Evolutionary conservation across 2,113 vertebrate genomes (phyloP).

Genomic region (Perca fluviatilis): DNA sequence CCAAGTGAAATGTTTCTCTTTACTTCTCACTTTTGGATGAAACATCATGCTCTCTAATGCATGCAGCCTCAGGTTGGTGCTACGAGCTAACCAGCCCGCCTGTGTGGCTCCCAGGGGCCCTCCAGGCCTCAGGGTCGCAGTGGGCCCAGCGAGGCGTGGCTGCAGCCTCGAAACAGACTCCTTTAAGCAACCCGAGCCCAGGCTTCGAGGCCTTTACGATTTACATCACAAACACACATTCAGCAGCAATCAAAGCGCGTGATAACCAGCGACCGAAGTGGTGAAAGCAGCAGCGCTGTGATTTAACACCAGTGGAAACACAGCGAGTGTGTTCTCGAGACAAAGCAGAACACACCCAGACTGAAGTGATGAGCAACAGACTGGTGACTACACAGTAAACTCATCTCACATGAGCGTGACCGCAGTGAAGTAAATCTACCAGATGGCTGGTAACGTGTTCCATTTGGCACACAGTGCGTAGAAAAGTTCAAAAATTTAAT

Average conservation of each 20-base stretch:
- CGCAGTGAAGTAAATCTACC: neutral
- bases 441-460: neutral
- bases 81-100: neutral
- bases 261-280: neutral
- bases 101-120: conserved; percentile 56
- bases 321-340: neutral
- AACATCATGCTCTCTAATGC: no score
- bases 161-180: neutral
- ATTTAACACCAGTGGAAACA: neutral
- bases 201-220: conserved; percentile 58
- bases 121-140: conserved; percentile 61
- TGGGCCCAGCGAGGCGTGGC: conserved; percentile 55
- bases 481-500: conserved; percentile 19
- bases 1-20: neutral
- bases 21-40: neutral
- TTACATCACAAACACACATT: neutral
- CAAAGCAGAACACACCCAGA: conserved; percentile 49
- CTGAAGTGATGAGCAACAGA: conserved; percentile 12
- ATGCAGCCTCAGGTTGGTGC: neutral
- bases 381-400: neutral
- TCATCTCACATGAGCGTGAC: neutral
- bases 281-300: accelerated
- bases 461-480: conserved; percentile 49
- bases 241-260: neutral
- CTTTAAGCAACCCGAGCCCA: conserved; percentile 8